phyloP scores from a whole-genome alignment of 2,888 invertebrate genomes.

The Watsonalla cultraria region DNA sequence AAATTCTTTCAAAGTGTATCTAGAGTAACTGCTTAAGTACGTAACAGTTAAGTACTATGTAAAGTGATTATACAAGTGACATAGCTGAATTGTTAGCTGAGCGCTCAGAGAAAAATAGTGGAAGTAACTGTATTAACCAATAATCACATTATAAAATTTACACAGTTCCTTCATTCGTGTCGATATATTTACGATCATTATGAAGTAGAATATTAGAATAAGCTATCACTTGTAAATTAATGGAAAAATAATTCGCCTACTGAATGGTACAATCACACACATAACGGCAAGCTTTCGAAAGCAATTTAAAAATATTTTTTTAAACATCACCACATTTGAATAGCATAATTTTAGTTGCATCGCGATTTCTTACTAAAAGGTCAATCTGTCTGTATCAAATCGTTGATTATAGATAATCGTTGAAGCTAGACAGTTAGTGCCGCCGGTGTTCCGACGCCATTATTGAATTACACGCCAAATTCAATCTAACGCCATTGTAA shows the following conservation, averaged over 20 bases:
- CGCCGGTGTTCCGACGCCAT: conserved; percentile 69
- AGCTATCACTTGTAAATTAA: background rate
- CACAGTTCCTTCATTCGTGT: too few species aligned
- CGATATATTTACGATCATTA: too few species aligned
- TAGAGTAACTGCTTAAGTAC: conserved; percentile 31
- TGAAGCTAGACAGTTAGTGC: conserved; percentile 55
- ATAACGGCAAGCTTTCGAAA: conserved; percentile 11
- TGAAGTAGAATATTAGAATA: too few species aligned
- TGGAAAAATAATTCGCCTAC: background rate
- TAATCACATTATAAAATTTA: too few species aligned
- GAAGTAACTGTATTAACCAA: too few species aligned
- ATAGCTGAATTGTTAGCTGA: background rate
- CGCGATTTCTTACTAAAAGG: conserved; percentile 49
- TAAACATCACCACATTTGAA: conserved; percentile 34
- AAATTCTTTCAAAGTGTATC: conserved; percentile 68
- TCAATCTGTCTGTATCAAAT: conserved; percentile 62
- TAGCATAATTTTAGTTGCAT: conserved; percentile 20
- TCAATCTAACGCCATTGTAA: conserved; percentile 53
- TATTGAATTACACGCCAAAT: conserved; percentile 70
- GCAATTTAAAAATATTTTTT: conserved; percentile 29
- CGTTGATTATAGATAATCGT: conserved; percentile 63
- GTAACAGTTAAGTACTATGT: conserved; percentile 27
- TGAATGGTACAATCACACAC: background rate
- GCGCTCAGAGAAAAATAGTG: too few species aligned
- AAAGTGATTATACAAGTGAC: background rate